Evolutionary conservation across 2,797 vertebrate genomes (phyloP), one percentile per base, ranked within the genome.

Genomic region (Sebastes elongatus): DNA sequence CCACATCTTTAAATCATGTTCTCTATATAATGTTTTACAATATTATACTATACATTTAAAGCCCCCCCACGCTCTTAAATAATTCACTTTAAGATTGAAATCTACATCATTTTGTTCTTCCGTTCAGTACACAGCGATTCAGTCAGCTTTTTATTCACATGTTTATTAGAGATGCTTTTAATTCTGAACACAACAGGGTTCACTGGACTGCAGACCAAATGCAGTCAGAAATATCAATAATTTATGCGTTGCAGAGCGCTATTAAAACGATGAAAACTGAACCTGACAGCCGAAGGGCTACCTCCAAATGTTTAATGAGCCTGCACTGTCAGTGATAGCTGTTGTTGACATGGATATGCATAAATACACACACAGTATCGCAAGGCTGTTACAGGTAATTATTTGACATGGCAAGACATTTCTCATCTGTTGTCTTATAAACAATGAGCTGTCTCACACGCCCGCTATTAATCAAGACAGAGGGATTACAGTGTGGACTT

Each of bases 401-500:
- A 86, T 88, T 85, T 77, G 66, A 74, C 63, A 73, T 66, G 73
- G 60, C 80, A 78, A 78, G 79, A 57, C 56, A 42, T 68, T 85
- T 84, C 76, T 83, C 63, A 72, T 87, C 61, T 84, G 75, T 71
- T 86, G 83, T 84, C 78, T 70, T 59, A 27, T 56, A 75, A 84
- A 89, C 78, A 84, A n/a, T 65, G 84, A 83, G 77, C 62, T 68
- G 80, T 84, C 79, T 82, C 75, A 65, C 67, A 63, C 38, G 70
- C 49, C 69, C 16, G 76, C 87, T 77, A 82, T 89, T 84, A 88
- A 67, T 88, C 87, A 87, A 80, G 20, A 78, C 56, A 52, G 61
- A 77, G 63, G 82, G 85, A 90, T 92, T 85, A 89, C 61, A 81
- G 74, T 52, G 78, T 52, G 76, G 85, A 89, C 13, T 88, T 10